These are phyloP conservation scores for Hydra vulgaris DNA, from an alignment of 30 jellyfish, hydroid and myxozoan species.

Conservation along the genomic window DNA sequence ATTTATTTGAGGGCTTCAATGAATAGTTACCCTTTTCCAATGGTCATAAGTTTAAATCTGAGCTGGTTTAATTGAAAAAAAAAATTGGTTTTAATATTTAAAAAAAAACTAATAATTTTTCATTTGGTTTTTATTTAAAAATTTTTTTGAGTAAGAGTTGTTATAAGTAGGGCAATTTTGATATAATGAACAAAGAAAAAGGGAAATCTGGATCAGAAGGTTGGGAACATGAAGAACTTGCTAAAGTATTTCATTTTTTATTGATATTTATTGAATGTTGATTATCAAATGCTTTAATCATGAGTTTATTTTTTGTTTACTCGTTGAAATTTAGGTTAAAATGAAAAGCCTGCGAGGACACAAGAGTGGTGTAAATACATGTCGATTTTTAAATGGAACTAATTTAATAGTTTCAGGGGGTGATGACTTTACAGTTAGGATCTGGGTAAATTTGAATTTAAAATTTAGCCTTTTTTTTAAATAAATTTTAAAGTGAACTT, in stretches of 20 bases:
- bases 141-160: background rate
- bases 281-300: background rate
- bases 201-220: background rate
- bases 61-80: background rate
- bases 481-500: background rate
- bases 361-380: conserved; percentile 53
- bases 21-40: background rate
- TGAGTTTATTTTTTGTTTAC: background rate
- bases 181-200: background rate
- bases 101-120: no score
- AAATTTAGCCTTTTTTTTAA: background rate
- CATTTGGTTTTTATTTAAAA: background rate
- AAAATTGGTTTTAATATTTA: no score
- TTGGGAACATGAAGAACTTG: conserved; percentile 12
- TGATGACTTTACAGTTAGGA: conserved; percentile 48
- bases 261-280: background rate
- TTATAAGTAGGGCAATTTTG: background rate
- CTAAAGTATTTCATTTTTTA: background rate
- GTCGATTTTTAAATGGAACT: conserved; percentile 58
- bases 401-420: conserved; percentile 51
- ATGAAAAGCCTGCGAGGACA: conserved; percentile 71
- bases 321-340: conserved; percentile 43
- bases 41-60: background rate
- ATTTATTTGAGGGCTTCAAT: background rate
- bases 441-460: conserved; percentile 56